phyloP scores from a whole-genome alignment of 2,888 invertebrate species.

The Stenchaetothrips biformis region DNA sequence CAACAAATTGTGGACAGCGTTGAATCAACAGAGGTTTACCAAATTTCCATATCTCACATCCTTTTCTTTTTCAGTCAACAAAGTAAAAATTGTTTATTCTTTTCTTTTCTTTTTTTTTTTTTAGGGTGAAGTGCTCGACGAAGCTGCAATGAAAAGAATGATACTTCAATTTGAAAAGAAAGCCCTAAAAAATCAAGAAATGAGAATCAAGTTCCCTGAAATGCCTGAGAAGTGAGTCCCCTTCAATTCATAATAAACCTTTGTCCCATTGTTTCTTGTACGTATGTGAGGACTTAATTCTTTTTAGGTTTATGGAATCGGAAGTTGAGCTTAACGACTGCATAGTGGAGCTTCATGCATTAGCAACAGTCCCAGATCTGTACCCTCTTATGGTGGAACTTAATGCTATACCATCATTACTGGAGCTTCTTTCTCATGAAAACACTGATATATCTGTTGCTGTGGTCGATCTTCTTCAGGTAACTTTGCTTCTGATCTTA shows the following conservation, averaged over 20 bases:
- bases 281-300: conserved; percentile 2
- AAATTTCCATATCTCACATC: conserved; percentile 8
- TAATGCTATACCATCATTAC: conserved; percentile 80
- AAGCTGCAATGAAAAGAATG: conserved; percentile 78
- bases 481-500: conserved; percentile 38
- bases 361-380: conserved; percentile 93
- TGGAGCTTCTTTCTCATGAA: conserved; percentile 91
- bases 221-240: conserved; percentile 74
- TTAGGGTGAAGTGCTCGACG: conserved; percentile 82
- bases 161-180: conserved; percentile 92
- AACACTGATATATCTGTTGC: conserved; percentile 89
- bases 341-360: conserved; percentile 82
- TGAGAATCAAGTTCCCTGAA: conserved; percentile 97
- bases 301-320: conserved; percentile 81
- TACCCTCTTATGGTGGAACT: conserved; percentile 87
- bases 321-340: conserved; percentile 89
- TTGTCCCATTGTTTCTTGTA: not conserved
- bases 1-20: conserved; percentile 72
- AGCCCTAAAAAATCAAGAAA: conserved; percentile 89
- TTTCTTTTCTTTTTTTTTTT: conserved; percentile 38
- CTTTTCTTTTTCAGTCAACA: not conserved
- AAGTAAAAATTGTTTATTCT: conserved; percentile 31
- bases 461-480: conserved; percentile 66
- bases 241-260: not conserved
- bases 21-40: conserved; percentile 65